Percentiles rank a stretch among this genome's conserved stretches.
Evolutionary conservation across 2,797 vertebrate species (phyloP).

Genomic region (Pseudochromis fuscus): DNA sequence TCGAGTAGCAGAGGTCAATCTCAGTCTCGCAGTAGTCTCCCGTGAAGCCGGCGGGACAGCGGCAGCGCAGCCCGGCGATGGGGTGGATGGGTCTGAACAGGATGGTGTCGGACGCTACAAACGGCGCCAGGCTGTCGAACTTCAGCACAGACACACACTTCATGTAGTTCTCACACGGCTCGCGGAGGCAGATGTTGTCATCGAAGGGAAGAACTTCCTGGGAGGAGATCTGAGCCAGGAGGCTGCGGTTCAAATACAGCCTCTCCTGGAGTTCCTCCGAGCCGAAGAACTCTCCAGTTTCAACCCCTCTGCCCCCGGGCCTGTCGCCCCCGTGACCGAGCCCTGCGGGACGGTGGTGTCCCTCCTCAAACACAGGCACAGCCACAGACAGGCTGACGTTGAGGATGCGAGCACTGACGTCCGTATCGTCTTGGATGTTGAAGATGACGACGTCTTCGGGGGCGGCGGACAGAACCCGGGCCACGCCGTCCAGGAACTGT

Average conservation of each 20-base stretch:
- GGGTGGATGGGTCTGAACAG: conserved; percentile 97
- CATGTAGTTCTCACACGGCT: conserved; percentile 99
- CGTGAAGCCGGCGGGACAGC: conserved; percentile 93
- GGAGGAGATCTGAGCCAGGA: conserved; percentile 89
- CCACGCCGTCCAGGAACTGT: conserved; percentile 93
- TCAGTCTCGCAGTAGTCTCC: conserved; percentile 97
- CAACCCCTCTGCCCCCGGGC: conserved; percentile 63
- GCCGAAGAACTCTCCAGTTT: conserved; percentile 85
- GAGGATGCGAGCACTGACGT: conserved; percentile 90
- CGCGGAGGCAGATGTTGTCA: conserved; percentile 96
- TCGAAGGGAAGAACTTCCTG: conserved; percentile 96
- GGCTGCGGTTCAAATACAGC: conserved; percentile 94
- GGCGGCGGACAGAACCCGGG: conserved; percentile 88
- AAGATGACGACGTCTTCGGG: conserved; percentile 92
- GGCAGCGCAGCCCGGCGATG: conserved; percentile 93
- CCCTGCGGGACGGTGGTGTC: conserved; percentile 56
- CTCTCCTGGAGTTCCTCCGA: conserved; percentile 96
- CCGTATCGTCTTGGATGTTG: conserved; percentile 93
- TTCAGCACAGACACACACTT: conserved; percentile 95
- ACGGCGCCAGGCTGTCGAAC: conserved; percentile 96
- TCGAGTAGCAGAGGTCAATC: conserved; percentile 96
- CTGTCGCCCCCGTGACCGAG: conserved; percentile 75
- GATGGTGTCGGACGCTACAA: conserved; percentile 93
- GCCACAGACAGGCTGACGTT: conserved; percentile 95
- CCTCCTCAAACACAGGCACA: conserved; percentile 66